Percentiles rank a stretch among this genome's conserved stretches.
Conservation (phyloP, 2,888 invertebrate species). For the Drosophila limbata region DNA sequence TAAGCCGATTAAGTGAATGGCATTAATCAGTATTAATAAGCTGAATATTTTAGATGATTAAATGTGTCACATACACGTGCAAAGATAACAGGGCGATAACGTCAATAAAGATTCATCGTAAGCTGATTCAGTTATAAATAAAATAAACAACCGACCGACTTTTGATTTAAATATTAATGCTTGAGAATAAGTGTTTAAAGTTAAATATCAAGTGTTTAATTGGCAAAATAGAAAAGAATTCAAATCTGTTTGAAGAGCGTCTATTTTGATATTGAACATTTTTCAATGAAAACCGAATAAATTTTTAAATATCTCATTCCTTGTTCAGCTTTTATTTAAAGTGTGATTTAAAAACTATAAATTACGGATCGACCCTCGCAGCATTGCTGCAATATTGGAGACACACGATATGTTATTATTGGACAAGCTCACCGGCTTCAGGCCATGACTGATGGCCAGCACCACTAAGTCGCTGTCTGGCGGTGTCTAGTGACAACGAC, state of each 20-base stretch:
- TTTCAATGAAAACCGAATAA: too few relatives aligned
- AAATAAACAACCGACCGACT: neutral
- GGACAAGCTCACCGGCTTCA: constrained; percentile 33
- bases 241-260: too few relatives aligned
- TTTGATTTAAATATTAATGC: too few relatives aligned
- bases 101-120: neutral
- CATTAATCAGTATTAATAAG: neutral
- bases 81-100: neutral
- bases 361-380: constrained; percentile 43
- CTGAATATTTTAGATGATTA: neutral
- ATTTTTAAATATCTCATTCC: neutral
- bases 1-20: neutral
- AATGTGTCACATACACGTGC: neutral
- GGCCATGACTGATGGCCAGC: constrained; percentile 6
- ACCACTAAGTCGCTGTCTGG: constrained; percentile 26
- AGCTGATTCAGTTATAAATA: neutral
- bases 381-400: constrained; percentile 32
- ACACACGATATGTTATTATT: constrained; percentile 41
- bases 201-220: neutral
- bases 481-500: constrained; percentile 33
- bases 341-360: constrained; percentile 3
- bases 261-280: too few relatives aligned
- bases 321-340: neutral
- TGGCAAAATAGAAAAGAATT: neutral
- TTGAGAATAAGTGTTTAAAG: too few relatives aligned